A percentile compares a stretch with the other conserved stretches of the same genome.
These are phyloP conservation scores for Mus caroli DNA, from an alignment of 2,797 vertebrate genomes.

Conservation along the genomic window DNA sequence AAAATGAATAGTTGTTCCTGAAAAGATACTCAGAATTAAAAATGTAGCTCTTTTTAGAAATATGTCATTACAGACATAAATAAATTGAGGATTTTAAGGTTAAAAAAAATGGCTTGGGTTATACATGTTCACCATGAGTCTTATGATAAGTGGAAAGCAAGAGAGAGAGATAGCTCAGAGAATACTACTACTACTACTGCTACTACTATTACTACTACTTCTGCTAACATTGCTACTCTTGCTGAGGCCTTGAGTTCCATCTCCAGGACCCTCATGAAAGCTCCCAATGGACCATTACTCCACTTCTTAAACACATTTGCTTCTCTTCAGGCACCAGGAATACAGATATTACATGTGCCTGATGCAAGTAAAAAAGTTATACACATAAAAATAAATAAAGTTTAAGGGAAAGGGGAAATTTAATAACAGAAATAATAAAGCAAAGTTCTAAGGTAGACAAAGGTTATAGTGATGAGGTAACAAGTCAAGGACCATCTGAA, in stretches of 20 bases:
- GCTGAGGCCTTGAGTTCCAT: neutral
- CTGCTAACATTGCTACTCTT: neutral
- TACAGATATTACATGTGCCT: no score
- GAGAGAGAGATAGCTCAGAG: neutral
- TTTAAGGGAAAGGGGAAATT: neutral
- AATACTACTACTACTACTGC: no score
- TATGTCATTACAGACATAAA: neutral
- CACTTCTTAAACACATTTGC: neutral
- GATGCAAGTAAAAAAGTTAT: neutral
- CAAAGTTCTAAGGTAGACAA: neutral
- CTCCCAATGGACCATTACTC: neutral
- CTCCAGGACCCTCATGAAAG: neutral
- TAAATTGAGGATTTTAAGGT: neutral
- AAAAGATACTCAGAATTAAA: neutral
- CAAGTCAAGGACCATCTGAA: neutral
- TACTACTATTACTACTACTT: no score
- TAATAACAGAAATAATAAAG: neutral
- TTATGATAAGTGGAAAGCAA: neutral
- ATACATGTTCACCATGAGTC: neutral
- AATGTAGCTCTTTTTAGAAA: neutral
- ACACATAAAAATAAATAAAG: neutral
- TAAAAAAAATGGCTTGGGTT: neutral
- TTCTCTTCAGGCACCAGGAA: neutral
- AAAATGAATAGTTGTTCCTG: neutral
- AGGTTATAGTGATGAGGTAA: no score